phyloP scores from a whole-genome alignment of 2,888 invertebrate genomes.

The Dione juno region DNA sequence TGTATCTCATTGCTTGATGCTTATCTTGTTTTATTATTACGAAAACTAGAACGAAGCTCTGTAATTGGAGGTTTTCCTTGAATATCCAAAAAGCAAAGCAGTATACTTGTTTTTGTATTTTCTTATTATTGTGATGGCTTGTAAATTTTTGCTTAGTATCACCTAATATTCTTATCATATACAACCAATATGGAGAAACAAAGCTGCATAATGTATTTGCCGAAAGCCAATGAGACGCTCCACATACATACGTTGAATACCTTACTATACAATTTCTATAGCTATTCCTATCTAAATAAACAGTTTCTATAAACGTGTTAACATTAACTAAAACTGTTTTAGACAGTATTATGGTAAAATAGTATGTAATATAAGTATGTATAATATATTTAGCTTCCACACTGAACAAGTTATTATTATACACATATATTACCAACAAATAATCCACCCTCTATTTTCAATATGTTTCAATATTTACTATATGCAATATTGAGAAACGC shows the following conservation, averaged over 20 bases:
- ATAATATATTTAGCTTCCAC: not conserved
- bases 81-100: slow-evolving; percentile 41
- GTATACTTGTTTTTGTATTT: slow-evolving; percentile 21
- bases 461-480: no score
- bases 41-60: slow-evolving; percentile 68
- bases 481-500: no score
- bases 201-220: slow-evolving; percentile 3
- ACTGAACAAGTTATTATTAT: not conserved
- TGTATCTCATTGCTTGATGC: slow-evolving; percentile 73
- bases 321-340: not conserved
- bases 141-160: not conserved
- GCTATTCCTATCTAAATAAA: no score
- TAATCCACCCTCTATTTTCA: not conserved
- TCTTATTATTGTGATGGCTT: not conserved
- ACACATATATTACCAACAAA: no score
- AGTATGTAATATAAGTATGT: not conserved
- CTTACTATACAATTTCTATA: not conserved
- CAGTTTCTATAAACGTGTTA: no score
- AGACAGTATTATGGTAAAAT: not conserved
- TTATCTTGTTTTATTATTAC: slow-evolving; percentile 78
- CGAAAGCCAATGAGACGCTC: not conserved
- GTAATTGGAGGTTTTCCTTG: slow-evolving; percentile 64
- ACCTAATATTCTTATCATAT: not conserved
- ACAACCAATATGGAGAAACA: not conserved
- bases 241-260: not conserved